These are phyloP conservation scores for Macrotus californicus DNA, from an alignment of 2,113 vertebrate genomes.

Conservation along the genomic window DNA sequence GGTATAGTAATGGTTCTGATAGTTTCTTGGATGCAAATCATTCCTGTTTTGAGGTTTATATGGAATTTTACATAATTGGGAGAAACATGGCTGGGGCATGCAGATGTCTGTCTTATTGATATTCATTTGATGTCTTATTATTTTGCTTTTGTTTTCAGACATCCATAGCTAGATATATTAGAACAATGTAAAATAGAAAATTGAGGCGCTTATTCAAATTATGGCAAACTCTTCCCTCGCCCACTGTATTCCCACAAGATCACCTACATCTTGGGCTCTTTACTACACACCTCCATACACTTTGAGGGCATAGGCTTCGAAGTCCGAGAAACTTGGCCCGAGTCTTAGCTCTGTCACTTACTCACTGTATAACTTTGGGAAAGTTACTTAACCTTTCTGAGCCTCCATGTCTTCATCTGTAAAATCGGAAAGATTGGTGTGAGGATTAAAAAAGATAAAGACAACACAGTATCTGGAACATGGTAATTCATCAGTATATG, in stretches of 20 bases:
- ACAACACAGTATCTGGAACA: background rate
- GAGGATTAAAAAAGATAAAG: background rate
- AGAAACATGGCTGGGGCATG: background rate
- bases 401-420: background rate
- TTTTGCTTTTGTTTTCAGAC: conserved; percentile 16
- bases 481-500: background rate
- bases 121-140: background rate
- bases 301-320: background rate
- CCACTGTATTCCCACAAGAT: background rate
- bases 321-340: background rate
- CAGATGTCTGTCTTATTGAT: background rate
- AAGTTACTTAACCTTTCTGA: background rate
- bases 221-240: background rate
- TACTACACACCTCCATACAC: background rate
- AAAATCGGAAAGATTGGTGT: background rate
- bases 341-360: background rate
- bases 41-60: conserved; percentile 18
- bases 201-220: background rate
- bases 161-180: background rate
- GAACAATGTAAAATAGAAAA: conserved; percentile 8
- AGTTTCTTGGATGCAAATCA: background rate
- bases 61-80: background rate
- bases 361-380: background rate
- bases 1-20: background rate
- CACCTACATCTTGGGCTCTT: background rate